phyloP scores from a whole-genome alignment of 2,888 invertebrate species.

The Drosophila mercatorum region DNA sequence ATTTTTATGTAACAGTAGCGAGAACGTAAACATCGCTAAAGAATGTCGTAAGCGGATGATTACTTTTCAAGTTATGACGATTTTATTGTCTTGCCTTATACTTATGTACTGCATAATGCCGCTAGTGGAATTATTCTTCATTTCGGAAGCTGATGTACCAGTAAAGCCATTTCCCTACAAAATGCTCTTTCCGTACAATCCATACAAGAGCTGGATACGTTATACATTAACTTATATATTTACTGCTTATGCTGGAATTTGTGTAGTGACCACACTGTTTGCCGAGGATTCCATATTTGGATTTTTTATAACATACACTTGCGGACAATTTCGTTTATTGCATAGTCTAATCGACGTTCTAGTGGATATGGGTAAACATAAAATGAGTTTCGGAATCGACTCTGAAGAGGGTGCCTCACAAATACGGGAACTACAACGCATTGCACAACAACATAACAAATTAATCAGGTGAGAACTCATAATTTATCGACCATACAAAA shows the following conservation, averaged over 20 bases:
- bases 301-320: constrained; percentile 83
- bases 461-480: constrained; percentile 74
- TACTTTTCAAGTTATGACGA: constrained; percentile 81
- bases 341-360: constrained; percentile 78
- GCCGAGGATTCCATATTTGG: constrained; percentile 84
- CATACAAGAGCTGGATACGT: constrained; percentile 68
- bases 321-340: constrained; percentile 82
- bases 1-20: not conserved
- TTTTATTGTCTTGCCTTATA: constrained; percentile 79
- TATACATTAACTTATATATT: constrained; percentile 82
- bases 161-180: constrained; percentile 84
- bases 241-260: constrained; percentile 83
- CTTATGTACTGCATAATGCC: constrained; percentile 83
- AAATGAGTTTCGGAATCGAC: not conserved
- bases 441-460: constrained; percentile 76
- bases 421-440: constrained; percentile 54
- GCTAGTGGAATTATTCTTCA: constrained; percentile 72
- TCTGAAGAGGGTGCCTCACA: constrained; percentile 39
- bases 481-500: not conserved
- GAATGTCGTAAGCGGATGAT: constrained; percentile 77
- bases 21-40: constrained; percentile 61
- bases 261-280: constrained; percentile 83
- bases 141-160: constrained; percentile 31
- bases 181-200: constrained; percentile 83
- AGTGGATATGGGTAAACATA: not conserved